Conservation (phyloP, 2,888 invertebrate species). For the Helicoverpa assulta region DNA sequence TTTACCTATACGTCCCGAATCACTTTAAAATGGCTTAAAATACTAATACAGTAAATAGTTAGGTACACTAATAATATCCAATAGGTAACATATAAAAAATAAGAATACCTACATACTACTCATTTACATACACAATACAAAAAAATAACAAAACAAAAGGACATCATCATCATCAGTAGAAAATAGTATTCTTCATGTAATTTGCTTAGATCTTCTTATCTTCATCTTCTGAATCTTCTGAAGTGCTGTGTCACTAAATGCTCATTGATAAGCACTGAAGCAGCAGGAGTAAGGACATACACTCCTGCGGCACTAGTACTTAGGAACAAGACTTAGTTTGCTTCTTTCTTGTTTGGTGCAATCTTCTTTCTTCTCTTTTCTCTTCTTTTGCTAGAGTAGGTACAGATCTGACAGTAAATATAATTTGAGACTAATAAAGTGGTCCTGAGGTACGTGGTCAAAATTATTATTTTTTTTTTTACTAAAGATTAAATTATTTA, state of each 20-base stretch:
- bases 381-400: too few species aligned
- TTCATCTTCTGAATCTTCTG: conserved; percentile 23
- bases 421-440: not conserved
- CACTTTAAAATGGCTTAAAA: too few species aligned
- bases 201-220: not conserved
- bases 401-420: not conserved
- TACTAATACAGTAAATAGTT: too few species aligned
- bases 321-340: conserved; percentile 94
- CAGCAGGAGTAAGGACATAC: conserved; percentile 94
- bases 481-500: too few species aligned
- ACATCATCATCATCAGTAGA: not conserved
- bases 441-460: not conserved
- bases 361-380: conserved; percentile 13
- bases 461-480: too few species aligned
- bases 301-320: conserved; percentile 98
- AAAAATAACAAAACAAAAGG: not conserved
- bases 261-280: conserved; percentile 97
- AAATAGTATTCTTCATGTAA: not conserved
- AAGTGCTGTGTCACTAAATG: conserved; percentile 75
- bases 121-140: too few species aligned
- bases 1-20: too few species aligned
- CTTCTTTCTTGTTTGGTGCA: conserved; percentile 49
- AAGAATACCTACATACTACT: too few species aligned
- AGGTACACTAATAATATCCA: too few species aligned
- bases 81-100: too few species aligned